Percentiles rank a stretch among this genome's conserved stretches.
These are phyloP conservation scores for Cuculus canorus DNA, from an alignment of 2,797 vertebrate species.

Conservation along the genomic window DNA sequence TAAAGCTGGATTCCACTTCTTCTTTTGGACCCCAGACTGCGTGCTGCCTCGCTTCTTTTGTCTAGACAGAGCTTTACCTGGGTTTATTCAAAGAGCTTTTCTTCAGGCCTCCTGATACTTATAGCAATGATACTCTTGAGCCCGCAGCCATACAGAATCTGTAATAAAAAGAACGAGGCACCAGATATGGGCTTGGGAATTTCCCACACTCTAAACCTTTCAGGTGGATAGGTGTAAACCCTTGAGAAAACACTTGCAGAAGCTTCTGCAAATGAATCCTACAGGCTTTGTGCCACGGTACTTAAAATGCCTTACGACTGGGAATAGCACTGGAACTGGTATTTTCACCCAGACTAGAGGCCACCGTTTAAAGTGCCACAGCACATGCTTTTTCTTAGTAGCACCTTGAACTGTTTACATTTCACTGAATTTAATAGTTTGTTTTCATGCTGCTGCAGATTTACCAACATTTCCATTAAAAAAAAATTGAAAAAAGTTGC, in stretches of 20 bases:
- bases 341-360: background rate
- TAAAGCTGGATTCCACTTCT: background rate
- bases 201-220: background rate
- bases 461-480: background rate
- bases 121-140: background rate
- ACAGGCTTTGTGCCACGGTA: background rate
- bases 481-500: background rate
- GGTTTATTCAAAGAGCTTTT: slow-evolving; percentile 22
- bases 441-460: background rate
- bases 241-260: slow-evolving; percentile 9
- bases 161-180: background rate
- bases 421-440: background rate
- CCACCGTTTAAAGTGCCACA: background rate
- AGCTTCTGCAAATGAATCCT: slow-evolving; percentile 47
- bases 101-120: background rate
- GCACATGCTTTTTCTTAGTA: background rate
- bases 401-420: background rate
- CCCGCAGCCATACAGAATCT: slow-evolving; percentile 9
- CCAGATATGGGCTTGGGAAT: slow-evolving; percentile 45
- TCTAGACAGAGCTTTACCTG: background rate
- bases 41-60: background rate
- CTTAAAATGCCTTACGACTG: background rate
- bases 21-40: background rate
- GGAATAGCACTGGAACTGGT: slow-evolving; percentile 1
- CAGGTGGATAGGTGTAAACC: slow-evolving; percentile 7